A percentile compares a stretch with the other conserved stretches of the same genome.
Evolutionary conservation across 2,797 vertebrate genomes (phyloP).

Genomic region (Melanotaenia boesemani): DNA sequence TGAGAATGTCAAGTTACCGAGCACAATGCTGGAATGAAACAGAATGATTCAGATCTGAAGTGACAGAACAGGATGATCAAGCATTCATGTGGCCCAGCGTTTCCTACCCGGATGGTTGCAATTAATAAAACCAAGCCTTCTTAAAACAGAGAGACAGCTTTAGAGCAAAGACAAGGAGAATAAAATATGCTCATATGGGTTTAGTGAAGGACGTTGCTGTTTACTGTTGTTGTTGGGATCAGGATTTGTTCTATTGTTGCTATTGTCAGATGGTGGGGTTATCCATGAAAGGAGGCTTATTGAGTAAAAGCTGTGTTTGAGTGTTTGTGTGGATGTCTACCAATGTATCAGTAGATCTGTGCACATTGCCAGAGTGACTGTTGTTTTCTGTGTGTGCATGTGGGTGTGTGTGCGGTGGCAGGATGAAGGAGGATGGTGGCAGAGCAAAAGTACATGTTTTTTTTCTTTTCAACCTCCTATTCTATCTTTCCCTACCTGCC

Average conservation of each 20-base stretch:
- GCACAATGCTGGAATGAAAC: constrained; percentile 32
- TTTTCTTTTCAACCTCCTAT: not conserved
- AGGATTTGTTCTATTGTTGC: constrained; percentile 63
- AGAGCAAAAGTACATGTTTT: constrained; percentile 45
- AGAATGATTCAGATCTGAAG: constrained; percentile 46
- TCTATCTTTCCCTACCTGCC: constrained; percentile 11
- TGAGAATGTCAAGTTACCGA: constrained; percentile 51
- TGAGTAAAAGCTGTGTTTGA: constrained; percentile 36
- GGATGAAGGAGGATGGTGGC: constrained; percentile 29
- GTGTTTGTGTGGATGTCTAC: constrained; percentile 24
- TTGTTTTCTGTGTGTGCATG: constrained; percentile 7
- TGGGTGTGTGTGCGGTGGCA: constrained; percentile 4
- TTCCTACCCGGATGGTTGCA: constrained; percentile 29
- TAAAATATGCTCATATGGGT: constrained; percentile 50
- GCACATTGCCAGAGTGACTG: constrained; percentile 1
- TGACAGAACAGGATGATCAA: constrained; percentile 52
- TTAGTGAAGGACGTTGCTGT: constrained; percentile 53
- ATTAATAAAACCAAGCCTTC: constrained; percentile 32
- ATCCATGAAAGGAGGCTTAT: constrained; percentile 65
- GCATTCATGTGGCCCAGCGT: constrained; percentile 23
- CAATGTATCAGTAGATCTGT: constrained; percentile 35
- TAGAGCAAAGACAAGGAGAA: constrained; percentile 3
- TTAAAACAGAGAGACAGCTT: constrained; percentile 9
- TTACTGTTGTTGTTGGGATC: constrained; percentile 44
- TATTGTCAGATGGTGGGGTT: constrained; percentile 54